These are phyloP conservation scores for Oreochromis aureus DNA, from an alignment of 2,113 vertebrate genomes.

Conservation along the genomic window DNA sequence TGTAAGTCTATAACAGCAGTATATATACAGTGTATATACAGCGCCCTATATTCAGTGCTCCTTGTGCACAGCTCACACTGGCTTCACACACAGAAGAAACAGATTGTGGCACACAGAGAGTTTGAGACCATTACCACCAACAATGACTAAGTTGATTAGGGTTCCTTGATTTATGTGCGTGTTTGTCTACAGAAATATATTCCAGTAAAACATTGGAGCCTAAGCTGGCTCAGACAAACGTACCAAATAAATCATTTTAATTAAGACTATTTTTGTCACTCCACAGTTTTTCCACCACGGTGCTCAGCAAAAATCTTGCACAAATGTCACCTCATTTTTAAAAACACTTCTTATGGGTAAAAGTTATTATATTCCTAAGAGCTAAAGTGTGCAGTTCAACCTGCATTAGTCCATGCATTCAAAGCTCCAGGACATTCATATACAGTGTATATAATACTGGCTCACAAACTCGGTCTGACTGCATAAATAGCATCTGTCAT, in stretches of 20 bases:
- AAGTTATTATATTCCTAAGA: background rate
- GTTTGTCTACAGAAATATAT: background rate
- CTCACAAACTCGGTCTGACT: background rate
- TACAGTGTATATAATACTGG: background rate
- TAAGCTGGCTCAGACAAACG: background rate
- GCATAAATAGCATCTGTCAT: rapidly evolving
- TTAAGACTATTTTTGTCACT: background rate
- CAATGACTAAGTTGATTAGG: background rate
- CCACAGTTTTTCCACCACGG: background rate
- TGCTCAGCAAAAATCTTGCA: background rate
- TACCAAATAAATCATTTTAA: background rate
- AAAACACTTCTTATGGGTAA: background rate
- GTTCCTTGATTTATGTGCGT: background rate
- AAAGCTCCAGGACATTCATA: rapidly evolving
- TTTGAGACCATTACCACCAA: background rate
- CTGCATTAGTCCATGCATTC: background rate
- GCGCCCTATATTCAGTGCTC: background rate
- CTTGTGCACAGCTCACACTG: background rate
- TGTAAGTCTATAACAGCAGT: background rate
- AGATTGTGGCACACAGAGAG: background rate
- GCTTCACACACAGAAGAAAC: background rate
- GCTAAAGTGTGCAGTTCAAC: background rate
- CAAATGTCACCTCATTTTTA: background rate
- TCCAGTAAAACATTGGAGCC: background rate
- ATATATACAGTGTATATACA: background rate